Conservation (phyloP, 2,113 vertebrate species). For the Perca schrenkii region DNA sequence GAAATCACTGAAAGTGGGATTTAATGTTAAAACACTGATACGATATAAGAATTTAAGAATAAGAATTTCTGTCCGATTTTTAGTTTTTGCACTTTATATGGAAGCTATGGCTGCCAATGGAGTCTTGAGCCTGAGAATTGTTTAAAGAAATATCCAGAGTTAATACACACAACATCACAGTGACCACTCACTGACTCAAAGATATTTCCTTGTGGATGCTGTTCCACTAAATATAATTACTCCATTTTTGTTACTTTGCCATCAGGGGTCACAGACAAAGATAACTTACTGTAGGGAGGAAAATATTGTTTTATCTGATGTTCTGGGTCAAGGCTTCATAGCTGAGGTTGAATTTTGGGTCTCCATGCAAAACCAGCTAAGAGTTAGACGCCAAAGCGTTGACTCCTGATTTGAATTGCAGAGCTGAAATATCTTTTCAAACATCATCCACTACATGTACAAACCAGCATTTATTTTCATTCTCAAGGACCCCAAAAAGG, state of each 20-base stretch:
- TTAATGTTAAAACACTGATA: not conserved
- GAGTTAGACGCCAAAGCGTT: conserved; percentile 20
- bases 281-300: not conserved
- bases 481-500: not conserved
- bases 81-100: not conserved
- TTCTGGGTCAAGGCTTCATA: conserved; percentile 27
- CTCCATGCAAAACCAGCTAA: conserved; percentile 12
- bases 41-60: not conserved
- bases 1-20: not conserved
- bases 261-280: conserved; percentile 15
- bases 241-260: conserved; percentile 12
- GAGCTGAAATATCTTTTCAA: conserved; percentile 18
- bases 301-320: conserved; percentile 56
- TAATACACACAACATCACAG: conserved; percentile 9
- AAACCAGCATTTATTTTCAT: not conserved
- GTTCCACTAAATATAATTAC: not conserved
- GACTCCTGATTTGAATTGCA: conserved; percentile 25
- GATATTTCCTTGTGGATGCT: not conserved
- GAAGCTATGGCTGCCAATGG: not conserved
- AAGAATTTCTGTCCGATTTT: not conserved
- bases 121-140: not conserved
- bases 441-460: not conserved
- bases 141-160: not conserved
- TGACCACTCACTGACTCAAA: not conserved
- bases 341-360: conserved; percentile 44